Conservation (phyloP, 2,113 vertebrate genomes). For the Xiphophorus couchianus region DNA sequence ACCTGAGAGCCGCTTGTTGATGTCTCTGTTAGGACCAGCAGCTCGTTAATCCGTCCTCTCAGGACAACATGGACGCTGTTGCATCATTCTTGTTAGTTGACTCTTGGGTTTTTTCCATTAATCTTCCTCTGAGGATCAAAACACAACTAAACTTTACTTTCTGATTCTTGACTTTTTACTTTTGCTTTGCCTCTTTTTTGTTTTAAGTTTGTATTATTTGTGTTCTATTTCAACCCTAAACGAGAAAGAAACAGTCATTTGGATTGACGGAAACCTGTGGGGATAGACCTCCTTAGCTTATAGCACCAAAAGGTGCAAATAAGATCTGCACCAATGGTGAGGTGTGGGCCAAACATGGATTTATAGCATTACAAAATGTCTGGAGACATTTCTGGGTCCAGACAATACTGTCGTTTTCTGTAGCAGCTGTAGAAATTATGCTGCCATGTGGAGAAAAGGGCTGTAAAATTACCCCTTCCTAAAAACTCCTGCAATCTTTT, state of each 20-base stretch:
- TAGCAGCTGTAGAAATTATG: too few relatives aligned
- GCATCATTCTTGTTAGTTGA: conserved; percentile 7
- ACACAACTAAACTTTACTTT: not conserved
- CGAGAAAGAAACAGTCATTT: not conserved
- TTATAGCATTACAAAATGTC: too few relatives aligned
- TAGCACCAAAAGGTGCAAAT: not conserved
- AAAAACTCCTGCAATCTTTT: too few relatives aligned
- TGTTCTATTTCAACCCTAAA: not conserved
- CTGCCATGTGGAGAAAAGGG: too few relatives aligned
- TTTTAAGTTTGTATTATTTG: not conserved
- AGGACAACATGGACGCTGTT: conserved; percentile 11
- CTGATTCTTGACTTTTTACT: not conserved
- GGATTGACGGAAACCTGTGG: not conserved
- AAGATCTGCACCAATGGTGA: too few relatives aligned
- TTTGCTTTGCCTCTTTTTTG: not conserved
- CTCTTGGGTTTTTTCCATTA: not conserved
- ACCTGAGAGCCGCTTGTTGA: not conserved
- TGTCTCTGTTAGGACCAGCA: not conserved
- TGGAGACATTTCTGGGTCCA: too few relatives aligned
- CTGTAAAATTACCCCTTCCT: too few relatives aligned
- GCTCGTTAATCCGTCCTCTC: conserved; percentile 4
- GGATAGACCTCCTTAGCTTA: not conserved
- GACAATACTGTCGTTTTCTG: too few relatives aligned
- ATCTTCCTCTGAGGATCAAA: not conserved
- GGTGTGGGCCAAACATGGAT: too few relatives aligned